Percentiles rank a stretch among this genome's conserved stretches.
Conservation (phyloP, 2,888 invertebrate species). For the Chrysolina americana region DNA sequence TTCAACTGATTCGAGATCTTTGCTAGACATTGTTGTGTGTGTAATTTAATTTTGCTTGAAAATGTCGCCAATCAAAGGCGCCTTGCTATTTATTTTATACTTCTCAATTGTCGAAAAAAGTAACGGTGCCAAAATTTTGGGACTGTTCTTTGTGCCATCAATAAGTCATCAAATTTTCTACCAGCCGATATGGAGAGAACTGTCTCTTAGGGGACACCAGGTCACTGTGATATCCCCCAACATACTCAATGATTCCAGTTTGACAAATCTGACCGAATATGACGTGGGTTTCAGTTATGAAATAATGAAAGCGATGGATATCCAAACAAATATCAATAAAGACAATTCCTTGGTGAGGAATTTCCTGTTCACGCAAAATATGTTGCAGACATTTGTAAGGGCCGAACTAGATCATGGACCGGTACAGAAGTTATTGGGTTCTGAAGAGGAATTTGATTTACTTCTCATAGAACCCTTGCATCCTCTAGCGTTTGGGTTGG, state of each 20-base stretch:
- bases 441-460: conserved; percentile 56
- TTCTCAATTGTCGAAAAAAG: not conserved
- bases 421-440: not conserved
- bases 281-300: conserved; percentile 55
- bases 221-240: conserved; percentile 67
- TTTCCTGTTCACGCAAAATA: not conserved
- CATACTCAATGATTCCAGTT: conserved; percentile 65
- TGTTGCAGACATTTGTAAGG: not conserved
- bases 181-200: conserved; percentile 65
- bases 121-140: conserved; percentile 66
- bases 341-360: not conserved
- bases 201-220: conserved; percentile 70
- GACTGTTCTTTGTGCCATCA: conserved; percentile 67
- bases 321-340: not conserved
- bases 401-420: not conserved
- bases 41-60: too few species aligned
- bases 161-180: conserved; percentile 71
- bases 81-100: not conserved
- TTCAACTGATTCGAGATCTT: too few species aligned
- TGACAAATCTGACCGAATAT: conserved; percentile 67
- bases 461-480: conserved; percentile 44
- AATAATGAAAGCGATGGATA: not conserved
- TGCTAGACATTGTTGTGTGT: too few species aligned
- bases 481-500: conserved; percentile 45
- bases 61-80: too few species aligned